Percentiles rank a stretch among this genome's conserved stretches.
phyloP scores from a whole-genome alignment of 2,888 invertebrate species.

The Tanypteryx hageni region DNA sequence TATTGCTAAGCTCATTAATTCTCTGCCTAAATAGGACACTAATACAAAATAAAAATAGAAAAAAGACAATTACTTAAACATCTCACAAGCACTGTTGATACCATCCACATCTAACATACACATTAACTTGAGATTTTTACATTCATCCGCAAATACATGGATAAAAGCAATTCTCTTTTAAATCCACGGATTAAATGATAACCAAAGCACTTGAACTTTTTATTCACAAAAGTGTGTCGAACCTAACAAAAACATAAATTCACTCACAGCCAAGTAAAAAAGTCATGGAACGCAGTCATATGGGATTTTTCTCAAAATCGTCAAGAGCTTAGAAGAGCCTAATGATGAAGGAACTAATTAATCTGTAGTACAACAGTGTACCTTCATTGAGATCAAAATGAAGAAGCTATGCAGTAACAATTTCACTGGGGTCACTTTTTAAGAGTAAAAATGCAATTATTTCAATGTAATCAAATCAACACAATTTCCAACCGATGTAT shows the following conservation, averaged over 20 bases:
- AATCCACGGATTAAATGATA: neutral
- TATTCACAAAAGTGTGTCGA: neutral
- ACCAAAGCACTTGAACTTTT: neutral
- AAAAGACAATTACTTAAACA: neutral
- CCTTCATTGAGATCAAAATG: slow-evolving; percentile 42
- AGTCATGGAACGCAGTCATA: slow-evolving; percentile 55
- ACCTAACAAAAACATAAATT: slow-evolving; percentile 31
- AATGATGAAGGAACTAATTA: slow-evolving; percentile 54
- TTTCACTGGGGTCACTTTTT: neutral
- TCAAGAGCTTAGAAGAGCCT: slow-evolving; percentile 24
- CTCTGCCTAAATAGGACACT: neutral
- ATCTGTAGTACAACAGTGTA: slow-evolving; percentile 25
- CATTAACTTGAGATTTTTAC: too few relatives aligned
- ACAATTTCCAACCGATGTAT: neutral
- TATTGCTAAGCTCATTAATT: neutral
- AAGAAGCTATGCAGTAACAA: neutral
- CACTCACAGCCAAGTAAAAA: slow-evolving; percentile 55
- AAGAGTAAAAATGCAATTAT: neutral
- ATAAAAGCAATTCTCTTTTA: neutral
- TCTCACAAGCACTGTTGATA: neutral
- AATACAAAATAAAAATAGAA: neutral
- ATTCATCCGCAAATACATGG: too few relatives aligned
- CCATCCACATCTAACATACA: neutral
- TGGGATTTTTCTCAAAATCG: slow-evolving; percentile 27
- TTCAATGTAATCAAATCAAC: neutral